Percentiles rank a stretch among this genome's conserved stretches.
Conservation (phyloP, 2,888 invertebrate genomes). For the Rapana venosa region DNA sequence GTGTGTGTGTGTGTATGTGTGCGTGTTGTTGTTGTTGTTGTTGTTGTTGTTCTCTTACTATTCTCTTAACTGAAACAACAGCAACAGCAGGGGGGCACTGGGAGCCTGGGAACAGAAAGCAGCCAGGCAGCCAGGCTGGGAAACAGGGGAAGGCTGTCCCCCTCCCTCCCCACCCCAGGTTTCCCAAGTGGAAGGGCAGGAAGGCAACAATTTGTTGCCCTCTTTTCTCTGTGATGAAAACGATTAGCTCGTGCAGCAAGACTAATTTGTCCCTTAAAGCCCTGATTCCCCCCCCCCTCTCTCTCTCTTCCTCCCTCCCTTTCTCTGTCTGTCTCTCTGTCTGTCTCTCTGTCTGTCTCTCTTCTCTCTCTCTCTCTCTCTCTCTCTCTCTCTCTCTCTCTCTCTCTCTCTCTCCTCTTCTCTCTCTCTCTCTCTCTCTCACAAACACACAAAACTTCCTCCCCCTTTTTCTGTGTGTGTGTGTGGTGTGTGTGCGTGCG, state of each 20-base stretch:
- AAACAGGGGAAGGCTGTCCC: too few relatives aligned
- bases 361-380: background rate
- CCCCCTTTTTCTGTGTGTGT: background rate
- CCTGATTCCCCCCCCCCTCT: background rate
- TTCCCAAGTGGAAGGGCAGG: too few relatives aligned
- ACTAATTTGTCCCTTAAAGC: background rate
- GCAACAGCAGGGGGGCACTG: too few relatives aligned
- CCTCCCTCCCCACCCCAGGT: too few relatives aligned
- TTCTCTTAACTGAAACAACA: too few relatives aligned
- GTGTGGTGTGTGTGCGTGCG: background rate
- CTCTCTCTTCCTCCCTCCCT: background rate
- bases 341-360: constrained; percentile 3
- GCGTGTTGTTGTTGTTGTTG: background rate
- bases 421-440: too few relatives aligned
- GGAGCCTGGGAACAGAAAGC: too few relatives aligned
- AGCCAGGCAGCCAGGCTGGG: too few relatives aligned
- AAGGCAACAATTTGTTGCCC: too few relatives aligned
- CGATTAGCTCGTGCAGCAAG: too few relatives aligned
- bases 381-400: background rate
- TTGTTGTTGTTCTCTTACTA: background rate
- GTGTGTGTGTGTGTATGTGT: background rate
- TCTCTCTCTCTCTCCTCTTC: too few relatives aligned
- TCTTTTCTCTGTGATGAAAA: too few relatives aligned
- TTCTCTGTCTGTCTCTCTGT: background rate
- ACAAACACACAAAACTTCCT: background rate